Conservation (phyloP, 2,888 invertebrate species). For the Amiota communis region DNA sequence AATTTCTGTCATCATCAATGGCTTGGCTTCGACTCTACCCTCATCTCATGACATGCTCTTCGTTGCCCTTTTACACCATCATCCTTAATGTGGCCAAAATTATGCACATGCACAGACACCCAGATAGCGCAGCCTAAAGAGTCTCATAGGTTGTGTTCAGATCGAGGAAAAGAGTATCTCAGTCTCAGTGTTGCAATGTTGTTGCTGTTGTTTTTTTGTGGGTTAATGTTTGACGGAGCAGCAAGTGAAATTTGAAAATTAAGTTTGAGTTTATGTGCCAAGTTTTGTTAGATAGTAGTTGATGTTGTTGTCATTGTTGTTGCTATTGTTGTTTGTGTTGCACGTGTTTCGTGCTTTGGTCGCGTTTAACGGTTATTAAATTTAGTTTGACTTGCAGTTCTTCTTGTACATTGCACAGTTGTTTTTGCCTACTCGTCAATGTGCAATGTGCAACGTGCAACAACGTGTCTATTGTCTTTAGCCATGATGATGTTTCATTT, state of each 20-base stretch:
- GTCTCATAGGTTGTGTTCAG: too few species aligned
- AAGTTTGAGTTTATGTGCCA: constrained; percentile 19
- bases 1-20: constrained; percentile 11
- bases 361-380: constrained; percentile 65
- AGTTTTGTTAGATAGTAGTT: constrained; percentile 6
- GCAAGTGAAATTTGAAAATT: constrained; percentile 26
- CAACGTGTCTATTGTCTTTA: constrained; percentile 1
- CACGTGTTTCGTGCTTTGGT: constrained; percentile 58
- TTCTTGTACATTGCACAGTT: not conserved
- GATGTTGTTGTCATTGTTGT: constrained; percentile 19
- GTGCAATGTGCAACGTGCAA: constrained; percentile 25
- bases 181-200: too few species aligned
- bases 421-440: not conserved
- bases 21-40: not conserved
- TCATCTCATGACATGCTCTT: not conserved
- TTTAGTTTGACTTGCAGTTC: constrained; percentile 54
- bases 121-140: too few species aligned
- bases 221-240: not conserved
- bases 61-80: not conserved
- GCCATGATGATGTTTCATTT: constrained; percentile 12
- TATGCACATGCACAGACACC: constrained; percentile 1
- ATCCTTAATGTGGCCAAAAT: not conserved
- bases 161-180: too few species aligned
- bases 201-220: not conserved
- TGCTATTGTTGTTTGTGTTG: constrained; percentile 22